phyloP scores from a whole-genome alignment of 2,888 invertebrate species.

The Hirtodrosophila duncani region DNA sequence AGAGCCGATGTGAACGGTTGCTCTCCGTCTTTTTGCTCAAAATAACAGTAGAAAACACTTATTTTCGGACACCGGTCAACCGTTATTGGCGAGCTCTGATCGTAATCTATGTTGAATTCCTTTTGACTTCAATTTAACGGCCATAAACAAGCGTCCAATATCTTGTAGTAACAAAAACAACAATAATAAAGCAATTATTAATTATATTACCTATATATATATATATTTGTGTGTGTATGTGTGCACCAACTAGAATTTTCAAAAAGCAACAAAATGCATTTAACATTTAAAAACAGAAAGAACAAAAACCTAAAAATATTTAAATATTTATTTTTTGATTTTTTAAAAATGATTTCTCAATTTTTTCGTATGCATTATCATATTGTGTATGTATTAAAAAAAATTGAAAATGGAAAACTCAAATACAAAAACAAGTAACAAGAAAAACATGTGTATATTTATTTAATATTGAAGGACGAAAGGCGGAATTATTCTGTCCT shows the following conservation, averaged over 20 bases:
- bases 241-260: slow-evolving; percentile 1
- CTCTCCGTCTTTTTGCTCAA: no score
- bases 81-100: no score
- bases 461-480: not conserved
- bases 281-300: slow-evolving; percentile 20
- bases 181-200: slow-evolving; percentile 31
- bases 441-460: slow-evolving; percentile 7
- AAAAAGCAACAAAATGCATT: slow-evolving; percentile 25
- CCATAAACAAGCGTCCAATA: no score
- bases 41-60: no score
- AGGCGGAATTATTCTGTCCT: not conserved
- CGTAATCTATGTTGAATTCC: no score
- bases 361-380: slow-evolving; percentile 51
- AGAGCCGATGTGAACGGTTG: no score
- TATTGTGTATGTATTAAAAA: slow-evolving; percentile 55
- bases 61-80: no score
- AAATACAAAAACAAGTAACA: slow-evolving; percentile 61
- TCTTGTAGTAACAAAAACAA: slow-evolving; percentile 8
- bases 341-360: slow-evolving; percentile 28
- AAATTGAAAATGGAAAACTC: slow-evolving; percentile 9
- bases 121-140: no score
- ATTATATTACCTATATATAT: no score
- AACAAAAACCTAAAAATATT: slow-evolving; percentile 29
- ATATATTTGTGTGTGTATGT: slow-evolving; percentile 8
- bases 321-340: slow-evolving; percentile 39